phyloP scores from a whole-genome alignment of 2,888 invertebrate species.

The Chaitophorus viminalis region DNA sequence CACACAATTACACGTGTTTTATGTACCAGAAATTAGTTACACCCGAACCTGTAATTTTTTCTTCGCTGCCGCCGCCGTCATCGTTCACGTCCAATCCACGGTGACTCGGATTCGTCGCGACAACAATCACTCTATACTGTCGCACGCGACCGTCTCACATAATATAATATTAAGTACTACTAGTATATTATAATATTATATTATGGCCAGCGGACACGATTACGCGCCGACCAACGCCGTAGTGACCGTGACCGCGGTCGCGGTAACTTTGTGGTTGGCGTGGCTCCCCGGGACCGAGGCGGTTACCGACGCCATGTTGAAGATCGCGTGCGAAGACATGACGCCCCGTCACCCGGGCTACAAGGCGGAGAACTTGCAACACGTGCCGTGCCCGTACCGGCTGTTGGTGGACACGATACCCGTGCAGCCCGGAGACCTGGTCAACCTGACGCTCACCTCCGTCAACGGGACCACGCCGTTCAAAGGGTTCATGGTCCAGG shows the following conservation, averaged over 20 bases:
- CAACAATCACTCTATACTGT: no score
- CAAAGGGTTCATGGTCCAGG: conserved; percentile 52
- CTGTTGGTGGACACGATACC: not conserved
- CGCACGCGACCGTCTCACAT: no score
- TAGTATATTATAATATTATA: no score
- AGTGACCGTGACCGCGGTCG: not conserved
- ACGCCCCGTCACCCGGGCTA: conserved; percentile 23
- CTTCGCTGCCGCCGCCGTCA: no score
- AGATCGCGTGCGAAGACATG: conserved; percentile 43
- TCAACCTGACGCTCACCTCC: conserved; percentile 22
- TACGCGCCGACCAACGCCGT: no score
- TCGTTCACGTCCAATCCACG: no score
- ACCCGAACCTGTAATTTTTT: no score
- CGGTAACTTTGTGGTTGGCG: not conserved
- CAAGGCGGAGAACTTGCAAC: not conserved
- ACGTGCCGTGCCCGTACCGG: conserved; percentile 1
- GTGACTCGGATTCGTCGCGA: no score
- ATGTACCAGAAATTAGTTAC: no score
- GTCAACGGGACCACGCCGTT: not conserved
- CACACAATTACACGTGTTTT: no score
- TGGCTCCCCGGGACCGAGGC: not conserved
- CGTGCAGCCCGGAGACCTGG: conserved; percentile 18
- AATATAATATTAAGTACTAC: no score
- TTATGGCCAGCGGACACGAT: no score
- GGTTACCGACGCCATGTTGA: conserved; percentile 19